Conservation (phyloP, 2,797 vertebrate species). For the Tragelaphus eurycerus region DNA sequence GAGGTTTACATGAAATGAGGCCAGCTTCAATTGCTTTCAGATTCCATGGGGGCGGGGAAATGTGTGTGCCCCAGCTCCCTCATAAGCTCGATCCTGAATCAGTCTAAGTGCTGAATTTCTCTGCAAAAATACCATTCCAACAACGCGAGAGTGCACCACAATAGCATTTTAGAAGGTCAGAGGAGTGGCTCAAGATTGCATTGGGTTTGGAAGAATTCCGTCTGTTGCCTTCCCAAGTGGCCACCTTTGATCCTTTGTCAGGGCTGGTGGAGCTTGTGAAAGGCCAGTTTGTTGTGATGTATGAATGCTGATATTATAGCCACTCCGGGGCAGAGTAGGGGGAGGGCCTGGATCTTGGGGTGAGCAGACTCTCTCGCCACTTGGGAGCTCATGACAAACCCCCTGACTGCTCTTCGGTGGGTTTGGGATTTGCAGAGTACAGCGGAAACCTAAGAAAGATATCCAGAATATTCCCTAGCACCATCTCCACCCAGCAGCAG, state of each 20-base stretch:
- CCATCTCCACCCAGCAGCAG: background rate
- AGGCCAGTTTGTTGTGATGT: slow-evolving; percentile 20
- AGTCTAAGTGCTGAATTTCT: background rate
- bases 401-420: background rate
- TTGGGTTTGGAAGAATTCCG: background rate
- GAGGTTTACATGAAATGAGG: background rate
- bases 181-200: background rate
- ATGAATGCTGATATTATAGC: background rate
- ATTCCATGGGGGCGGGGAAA: background rate
- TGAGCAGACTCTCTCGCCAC: background rate
- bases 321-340: fast-evolving
- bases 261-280: slow-evolving; percentile 31
- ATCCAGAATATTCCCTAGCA: background rate
- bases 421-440: background rate
- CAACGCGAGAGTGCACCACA: background rate
- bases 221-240: background rate
- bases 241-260: slow-evolving; percentile 28
- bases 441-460: background rate
- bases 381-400: background rate
- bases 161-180: background rate
- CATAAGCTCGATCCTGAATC: background rate
- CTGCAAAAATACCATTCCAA: background rate
- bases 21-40: background rate
- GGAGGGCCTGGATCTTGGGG: background rate
- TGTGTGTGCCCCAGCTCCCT: fast-evolving